Base-by-base conservation (phyloP, 1,140 invertebrate genomes). In the Macrocentrus cingulum region DNA sequence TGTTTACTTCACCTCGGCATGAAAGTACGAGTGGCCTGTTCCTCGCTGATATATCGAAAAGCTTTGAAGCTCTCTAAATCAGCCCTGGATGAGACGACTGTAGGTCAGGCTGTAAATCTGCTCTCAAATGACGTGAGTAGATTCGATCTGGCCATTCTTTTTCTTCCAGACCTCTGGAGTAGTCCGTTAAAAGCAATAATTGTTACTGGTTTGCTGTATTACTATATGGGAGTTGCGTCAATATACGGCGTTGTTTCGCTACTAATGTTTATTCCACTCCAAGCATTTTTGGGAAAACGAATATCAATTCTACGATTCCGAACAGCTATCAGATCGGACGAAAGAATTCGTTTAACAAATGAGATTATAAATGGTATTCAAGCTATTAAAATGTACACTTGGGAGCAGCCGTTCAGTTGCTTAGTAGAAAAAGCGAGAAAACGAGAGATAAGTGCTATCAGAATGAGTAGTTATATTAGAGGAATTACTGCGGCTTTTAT, bases 361-460 rank as follows among this genome's bases (percentile, higher is more conserved):
- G 92, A 95, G 69, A 88, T 94, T 11, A 86, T 95, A n/a, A 83
- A 83, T 37, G 88, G 87, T n/a, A 89, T 89, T 23, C 87, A 88
- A 60, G 86, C 87, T 1, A 92, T 90, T 23, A 97, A 97, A 80
- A 95, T 96, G 91, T 94, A 93, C 68, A 87, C 89, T 0, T 95
- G 91, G 92, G 91, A 94, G 72, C 85, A 87, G 52, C 89, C 90
- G 0, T 94, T 94, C 69, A 86, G 86, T 1, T 82, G 82, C 49
- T 76, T 92, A 32, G 84, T 92, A 9, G 70, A 77, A 25, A 63
- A 62, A 11, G 77, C 81, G 9, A 66, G 84, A 66, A 84, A 84
- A 45, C 85, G 84, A 64, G 86, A 87, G 74, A 83, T 91, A 50
- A 83, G 81, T 51, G 83, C 87, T 0, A 87, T 93, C 34, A 83